Evolutionary conservation across 1,140 invertebrate genomes (phyloP), one percentile per base, ranked within the genome.

Genomic region (Orussus abietinus): DNA sequence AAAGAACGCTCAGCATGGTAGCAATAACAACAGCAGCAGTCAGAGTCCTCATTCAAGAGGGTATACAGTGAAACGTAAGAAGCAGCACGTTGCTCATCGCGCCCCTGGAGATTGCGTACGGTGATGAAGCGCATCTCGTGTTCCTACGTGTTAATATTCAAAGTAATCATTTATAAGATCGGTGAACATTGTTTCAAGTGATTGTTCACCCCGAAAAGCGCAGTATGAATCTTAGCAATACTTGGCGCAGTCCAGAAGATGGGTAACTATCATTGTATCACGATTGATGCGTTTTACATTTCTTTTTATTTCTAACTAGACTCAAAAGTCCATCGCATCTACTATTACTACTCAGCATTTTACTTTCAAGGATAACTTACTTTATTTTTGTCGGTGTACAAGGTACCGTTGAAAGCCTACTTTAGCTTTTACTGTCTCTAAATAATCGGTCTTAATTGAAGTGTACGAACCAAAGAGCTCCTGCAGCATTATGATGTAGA

Each of bases 41-140:
- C 68, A 70, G 29, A 71, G 64, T 54, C 59, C 63, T 28, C 60
- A 53, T 13, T 57, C 62, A 10, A 62, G 59, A 20, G 48, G 57
- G 35, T 57, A 64, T 35, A 55, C 53, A 3, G 45, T 64, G 10
- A 73, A 72, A 44, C 62, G 69, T 25, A 73, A 72, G 54, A 73
- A 73, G 47, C 60, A 64, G 21, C 61, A 57, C 30, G 55, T 61
- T 14, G 55, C 51, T 35, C 55, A 61, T 20, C 67, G 66, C 30
- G 62, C 59, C 11, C 62, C 66, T 9, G 65, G 64, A 9, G 69
- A 72, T 52, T 70, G 69, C 55, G 64, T 72, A 56, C 69, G 69
- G 69, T 72, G 68, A 72, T 72, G 63, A 70, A 72, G 49, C 46
- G 48, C 51, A 42, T 41, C 26, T 41, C 36, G 34, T 36, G 34